phyloP scores from a whole-genome alignment of 2,113 vertebrate genomes.

The Oreochromis niloticus region DNA sequence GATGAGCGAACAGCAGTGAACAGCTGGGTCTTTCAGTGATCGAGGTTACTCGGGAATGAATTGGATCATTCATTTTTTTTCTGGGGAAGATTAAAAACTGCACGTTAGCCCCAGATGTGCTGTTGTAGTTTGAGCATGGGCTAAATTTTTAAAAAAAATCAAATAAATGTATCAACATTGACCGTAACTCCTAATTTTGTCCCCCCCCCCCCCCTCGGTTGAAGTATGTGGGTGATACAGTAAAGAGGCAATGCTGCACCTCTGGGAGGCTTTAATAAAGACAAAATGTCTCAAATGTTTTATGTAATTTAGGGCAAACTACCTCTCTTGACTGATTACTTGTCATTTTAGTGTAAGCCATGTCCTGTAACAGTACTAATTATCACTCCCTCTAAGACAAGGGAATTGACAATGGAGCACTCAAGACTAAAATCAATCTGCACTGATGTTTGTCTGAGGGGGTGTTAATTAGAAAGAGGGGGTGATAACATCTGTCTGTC shows the following conservation, averaged over 20 bases:
- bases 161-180: not conserved
- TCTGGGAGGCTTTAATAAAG: not conserved
- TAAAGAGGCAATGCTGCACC: not conserved
- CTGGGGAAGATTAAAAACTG: not conserved
- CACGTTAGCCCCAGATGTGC: not conserved
- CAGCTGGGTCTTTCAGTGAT: not conserved
- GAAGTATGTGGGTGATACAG: not conserved
- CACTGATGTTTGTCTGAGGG: not conserved
- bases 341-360: not conserved
- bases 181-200: not conserved
- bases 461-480: constrained; percentile 40
- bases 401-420: not conserved
- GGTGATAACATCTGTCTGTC: constrained; percentile 38
- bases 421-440: constrained; percentile 19
- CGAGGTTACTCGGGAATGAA: not conserved
- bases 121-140: not conserved
- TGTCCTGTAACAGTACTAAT: not conserved
- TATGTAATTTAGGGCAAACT: not conserved
- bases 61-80: not conserved
- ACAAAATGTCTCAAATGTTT: not conserved
- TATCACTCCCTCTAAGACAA: not conserved
- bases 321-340: not conserved
- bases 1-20: not conserved
- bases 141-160: not conserved
- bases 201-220: not conserved